A percentile compares a stretch with the other conserved stretches of the same genome.
Conservation (phyloP, 2,113 vertebrate species). For the Buteo buteo region DNA sequence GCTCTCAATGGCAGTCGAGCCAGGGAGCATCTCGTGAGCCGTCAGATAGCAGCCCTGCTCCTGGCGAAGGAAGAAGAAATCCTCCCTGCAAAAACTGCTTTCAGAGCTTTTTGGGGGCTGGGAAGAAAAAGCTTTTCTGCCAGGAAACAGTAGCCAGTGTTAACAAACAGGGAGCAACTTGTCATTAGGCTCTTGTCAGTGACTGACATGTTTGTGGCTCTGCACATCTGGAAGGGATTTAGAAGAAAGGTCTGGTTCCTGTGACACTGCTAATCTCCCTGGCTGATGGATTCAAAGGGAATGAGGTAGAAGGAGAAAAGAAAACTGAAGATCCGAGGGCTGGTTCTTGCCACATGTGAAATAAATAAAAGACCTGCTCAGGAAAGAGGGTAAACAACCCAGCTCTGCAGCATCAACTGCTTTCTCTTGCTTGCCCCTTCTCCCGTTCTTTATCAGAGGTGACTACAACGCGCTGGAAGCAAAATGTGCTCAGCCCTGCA, state of each 20-base stretch:
- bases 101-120: neutral
- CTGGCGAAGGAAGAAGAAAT: neutral
- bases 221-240: slow-evolving; percentile 78
- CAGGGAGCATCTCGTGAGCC: neutral
- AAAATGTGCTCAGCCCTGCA: accelerated
- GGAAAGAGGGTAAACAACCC: neutral
- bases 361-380: neutral
- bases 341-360: slow-evolving; percentile 2
- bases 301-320: neutral
- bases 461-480: neutral
- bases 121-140: neutral
- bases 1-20: accelerated
- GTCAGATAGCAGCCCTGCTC: neutral
- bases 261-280: slow-evolving; percentile 30
- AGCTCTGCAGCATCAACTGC: neutral
- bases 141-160: slow-evolving; percentile 54
- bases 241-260: slow-evolving; percentile 37
- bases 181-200: slow-evolving; percentile 48
- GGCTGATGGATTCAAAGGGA: slow-evolving; percentile 4
- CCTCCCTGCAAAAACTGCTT: neutral
- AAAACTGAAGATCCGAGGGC: neutral
- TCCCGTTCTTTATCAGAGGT: neutral
- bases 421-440: neutral
- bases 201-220: slow-evolving; percentile 47
- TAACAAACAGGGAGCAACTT: slow-evolving; percentile 53